Evolutionary conservation across 2,113 vertebrate species (phyloP), one percentile per base, ranked within the genome.

Genomic region (Sylvilagus bachmani): DNA sequence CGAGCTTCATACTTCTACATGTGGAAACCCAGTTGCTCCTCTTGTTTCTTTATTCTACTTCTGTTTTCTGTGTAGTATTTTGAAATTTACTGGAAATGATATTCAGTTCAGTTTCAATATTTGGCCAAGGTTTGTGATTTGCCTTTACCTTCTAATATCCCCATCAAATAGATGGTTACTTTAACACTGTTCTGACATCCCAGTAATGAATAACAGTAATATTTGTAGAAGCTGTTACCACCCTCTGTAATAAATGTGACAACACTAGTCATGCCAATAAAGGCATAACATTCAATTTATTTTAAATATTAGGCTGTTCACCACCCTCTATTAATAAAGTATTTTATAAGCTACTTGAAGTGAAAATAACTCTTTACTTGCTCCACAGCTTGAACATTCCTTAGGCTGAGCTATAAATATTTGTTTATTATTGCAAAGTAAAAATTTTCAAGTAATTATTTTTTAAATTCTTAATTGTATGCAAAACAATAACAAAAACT

Each of bases 241-340:
- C 11, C 16, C 38, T 71, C 58, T 33, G 66, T 77, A 55, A 36
- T 78, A 78, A 88, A 19, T 31, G 10, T 80, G 73, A 78, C 6
- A 53, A 70, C 55, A 67, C 67, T 66, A 71, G 33, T 82, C 86
- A 62, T 64, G 19, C 25, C 69, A 86, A 58, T 5, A 75, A 86
- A 44, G 67, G 36, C 33, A 89, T 75, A n/a, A 36, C 19, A 75
- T 31, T 80, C 25, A 80, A 89, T 79, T 36, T 79, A 88, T 25
- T 78, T 89, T 33, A 93, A 74, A 69, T 75, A 81, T 55, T 87
- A 71, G 22, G 51, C 70, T 91, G 70, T 36, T 83, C 33, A 78
- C 31, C 71, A 66, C 44, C 64, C 71, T n/a, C 70, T 51, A 33
- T 4, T 83, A 19, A 71, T 62, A 24, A 25, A 25, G n/a, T 8